Evolutionary conservation across 2,888 invertebrate species (phyloP).

Genomic region (Agonopterix heracliana): DNA sequence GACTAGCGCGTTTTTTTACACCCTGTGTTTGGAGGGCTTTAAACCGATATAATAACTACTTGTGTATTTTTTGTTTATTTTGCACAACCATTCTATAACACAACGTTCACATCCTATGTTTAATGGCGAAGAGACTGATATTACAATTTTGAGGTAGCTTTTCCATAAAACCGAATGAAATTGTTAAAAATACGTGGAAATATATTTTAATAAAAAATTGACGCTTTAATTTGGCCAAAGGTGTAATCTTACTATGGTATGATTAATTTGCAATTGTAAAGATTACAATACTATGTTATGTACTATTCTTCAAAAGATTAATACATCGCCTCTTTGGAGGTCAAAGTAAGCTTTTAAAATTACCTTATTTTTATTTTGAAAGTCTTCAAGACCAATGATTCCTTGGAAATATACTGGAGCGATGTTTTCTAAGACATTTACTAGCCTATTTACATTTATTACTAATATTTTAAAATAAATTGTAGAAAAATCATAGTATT

Average conservation of each 20-base stretch:
- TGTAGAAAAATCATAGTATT: too few species aligned
- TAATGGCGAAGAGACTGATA: constrained; percentile 6
- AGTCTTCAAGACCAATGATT: background rate
- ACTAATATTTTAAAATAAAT: too few species aligned
- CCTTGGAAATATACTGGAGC: background rate
- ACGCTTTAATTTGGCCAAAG: constrained; percentile 13
- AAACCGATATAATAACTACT: too few species aligned
- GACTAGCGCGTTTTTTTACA: too few species aligned
- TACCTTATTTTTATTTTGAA: background rate
- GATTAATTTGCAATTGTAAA: background rate
- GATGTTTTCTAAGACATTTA: background rate
- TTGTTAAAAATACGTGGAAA: constrained; percentile 4
- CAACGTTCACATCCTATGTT: background rate
- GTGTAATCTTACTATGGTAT: constrained; percentile 1
- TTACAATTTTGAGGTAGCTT: constrained; percentile 33
- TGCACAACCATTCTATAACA: constrained; percentile 30
- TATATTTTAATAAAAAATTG: constrained; percentile 6
- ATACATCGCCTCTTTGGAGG: background rate
- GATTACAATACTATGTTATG: background rate
- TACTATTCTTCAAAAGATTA: background rate
- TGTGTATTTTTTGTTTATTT: constrained; percentile 1
- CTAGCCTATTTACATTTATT: too few species aligned
- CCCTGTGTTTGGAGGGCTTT: background rate
- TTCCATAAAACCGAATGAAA: constrained; percentile 7
- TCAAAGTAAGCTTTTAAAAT: background rate